Evolutionary conservation across 2,888 invertebrate genomes (phyloP).

Genomic region (Hipparchia semele): DNA sequence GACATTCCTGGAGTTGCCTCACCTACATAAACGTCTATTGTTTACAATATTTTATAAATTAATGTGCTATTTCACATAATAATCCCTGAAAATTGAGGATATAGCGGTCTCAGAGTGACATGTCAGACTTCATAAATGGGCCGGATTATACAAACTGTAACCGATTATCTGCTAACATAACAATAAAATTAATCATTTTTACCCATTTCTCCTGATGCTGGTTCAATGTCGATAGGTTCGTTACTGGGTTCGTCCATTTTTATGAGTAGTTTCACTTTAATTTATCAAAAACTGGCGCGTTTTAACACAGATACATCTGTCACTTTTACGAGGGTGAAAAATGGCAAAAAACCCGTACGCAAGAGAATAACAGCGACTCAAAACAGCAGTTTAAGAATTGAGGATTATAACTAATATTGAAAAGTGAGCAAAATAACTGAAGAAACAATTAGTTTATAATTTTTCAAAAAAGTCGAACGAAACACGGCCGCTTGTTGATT

Average conservation of each 20-base stretch:
- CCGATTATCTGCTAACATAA: conserved; percentile 39
- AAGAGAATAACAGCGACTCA: conserved; percentile 26
- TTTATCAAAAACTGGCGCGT: conserved; percentile 64
- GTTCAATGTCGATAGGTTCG: conserved; percentile 50
- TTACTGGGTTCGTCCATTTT: conserved; percentile 63
- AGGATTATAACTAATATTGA: conserved; percentile 23
- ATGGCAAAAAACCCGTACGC: conserved; percentile 54
- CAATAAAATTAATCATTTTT: conserved; percentile 44
- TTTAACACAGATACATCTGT: conserved; percentile 69
- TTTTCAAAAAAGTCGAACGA: conserved; percentile 49
- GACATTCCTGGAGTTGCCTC: background rate
- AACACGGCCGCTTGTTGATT: conserved; percentile 74
- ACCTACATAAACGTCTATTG: background rate
- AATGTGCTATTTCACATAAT: conserved; percentile 20
- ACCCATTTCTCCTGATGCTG: conserved; percentile 56
- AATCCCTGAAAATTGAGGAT: conserved; percentile 25
- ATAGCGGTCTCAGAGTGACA: conserved; percentile 34
- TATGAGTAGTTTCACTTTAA: conserved; percentile 45
- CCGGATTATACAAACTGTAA: conserved; percentile 53
- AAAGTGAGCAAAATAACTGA: conserved; percentile 20
- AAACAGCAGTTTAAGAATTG: conserved; percentile 24
- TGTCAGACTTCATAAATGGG: conserved; percentile 44
- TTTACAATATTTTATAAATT: background rate
- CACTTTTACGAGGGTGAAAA: conserved; percentile 53
- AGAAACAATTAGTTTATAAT: conserved; percentile 36